A percentile compares a stretch with the other conserved stretches of the same genome.
phyloP scores from a whole-genome alignment of 2,888 invertebrate species.

The Caenorhabditis imperialis region DNA sequence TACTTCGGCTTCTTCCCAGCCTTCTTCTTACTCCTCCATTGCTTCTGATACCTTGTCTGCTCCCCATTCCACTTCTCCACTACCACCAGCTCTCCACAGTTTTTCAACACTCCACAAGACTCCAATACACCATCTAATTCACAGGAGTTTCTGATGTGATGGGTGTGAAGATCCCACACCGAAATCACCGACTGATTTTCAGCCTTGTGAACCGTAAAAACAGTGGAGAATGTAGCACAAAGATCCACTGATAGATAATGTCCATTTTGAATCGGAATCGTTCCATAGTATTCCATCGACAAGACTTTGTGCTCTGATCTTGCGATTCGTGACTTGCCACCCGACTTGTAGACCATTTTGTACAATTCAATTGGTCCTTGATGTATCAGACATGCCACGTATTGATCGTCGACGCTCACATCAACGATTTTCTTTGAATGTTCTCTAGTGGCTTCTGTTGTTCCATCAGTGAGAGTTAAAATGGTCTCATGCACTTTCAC shows the following conservation, averaged over 20 bases:
- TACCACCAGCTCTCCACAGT: slow-evolving; percentile 34
- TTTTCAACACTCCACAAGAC: slow-evolving; percentile 37
- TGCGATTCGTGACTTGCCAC: slow-evolving; percentile 3
- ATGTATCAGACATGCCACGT: slow-evolving; percentile 28
- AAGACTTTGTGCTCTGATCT: slow-evolving; percentile 5
- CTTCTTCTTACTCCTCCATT: slow-evolving; percentile 8
- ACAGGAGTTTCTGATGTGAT: slow-evolving; percentile 14
- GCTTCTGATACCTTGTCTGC: slow-evolving; percentile 19
- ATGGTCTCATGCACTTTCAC: slow-evolving; percentile 8
- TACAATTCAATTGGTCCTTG: slow-evolving; percentile 42
- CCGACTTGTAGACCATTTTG: slow-evolving; percentile 13
- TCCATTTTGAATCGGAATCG: slow-evolving; percentile 32
- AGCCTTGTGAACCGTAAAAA: slow-evolving; percentile 17
- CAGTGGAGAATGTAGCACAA: slow-evolving; percentile 27
- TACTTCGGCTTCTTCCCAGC: slow-evolving; percentile 23
- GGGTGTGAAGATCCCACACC: slow-evolving; percentile 42
- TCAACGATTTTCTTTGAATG: slow-evolving; percentile 11
- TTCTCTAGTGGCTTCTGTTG: neutral
- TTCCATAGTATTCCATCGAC: slow-evolving; percentile 17
- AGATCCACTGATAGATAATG: slow-evolving; percentile 25
- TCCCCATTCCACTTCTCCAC: slow-evolving; percentile 42
- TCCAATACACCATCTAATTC: slow-evolving; percentile 21
- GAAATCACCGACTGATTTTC: slow-evolving; percentile 21
- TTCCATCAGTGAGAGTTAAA: slow-evolving; percentile 13
- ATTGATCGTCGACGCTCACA: slow-evolving; percentile 28